phyloP scores from a whole-genome alignment of 1,140 invertebrate genomes.

The Polyergus mexicanus region DNA sequence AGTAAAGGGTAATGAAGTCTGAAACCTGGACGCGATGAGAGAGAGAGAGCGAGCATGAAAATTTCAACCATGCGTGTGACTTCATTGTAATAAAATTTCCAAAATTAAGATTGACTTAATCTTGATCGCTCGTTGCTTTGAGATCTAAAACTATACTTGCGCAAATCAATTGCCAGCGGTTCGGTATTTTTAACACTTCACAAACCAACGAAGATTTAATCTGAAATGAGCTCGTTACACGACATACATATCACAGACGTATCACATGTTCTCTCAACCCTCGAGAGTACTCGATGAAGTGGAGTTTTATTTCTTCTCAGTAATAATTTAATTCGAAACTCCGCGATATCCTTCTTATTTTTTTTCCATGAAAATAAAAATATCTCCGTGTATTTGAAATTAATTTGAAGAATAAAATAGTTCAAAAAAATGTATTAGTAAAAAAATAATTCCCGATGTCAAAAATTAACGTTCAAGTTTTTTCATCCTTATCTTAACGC shows the following conservation, averaged over 20 bases:
- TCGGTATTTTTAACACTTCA: constrained; percentile 18
- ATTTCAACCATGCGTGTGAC: neutral
- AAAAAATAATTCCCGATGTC: neutral
- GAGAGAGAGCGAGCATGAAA: neutral
- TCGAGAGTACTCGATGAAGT: neutral
- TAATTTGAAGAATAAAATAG: neutral
- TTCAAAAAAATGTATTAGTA: neutral
- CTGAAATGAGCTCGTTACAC: constrained; percentile 22
- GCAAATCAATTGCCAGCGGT: constrained; percentile 10
- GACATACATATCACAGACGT: neutral
- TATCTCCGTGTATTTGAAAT: neutral
- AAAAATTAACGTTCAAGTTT: neutral
- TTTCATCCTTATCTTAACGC: neutral
- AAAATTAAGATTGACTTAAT: constrained; percentile 40
- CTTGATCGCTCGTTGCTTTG: constrained; percentile 17
- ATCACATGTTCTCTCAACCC: neutral
- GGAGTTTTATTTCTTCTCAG: neutral
- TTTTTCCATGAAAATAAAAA: constrained; percentile 1
- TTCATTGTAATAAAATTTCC: constrained; percentile 37
- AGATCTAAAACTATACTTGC: constrained; percentile 6
- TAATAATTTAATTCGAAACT: neutral
- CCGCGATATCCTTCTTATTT: neutral
- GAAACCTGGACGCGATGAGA: constrained; percentile 36
- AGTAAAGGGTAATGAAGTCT: constrained; percentile 54
- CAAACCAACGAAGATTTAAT: constrained; percentile 17